Conservation (phyloP, 2,888 invertebrate genomes). For the Eristalinus aeneus region DNA sequence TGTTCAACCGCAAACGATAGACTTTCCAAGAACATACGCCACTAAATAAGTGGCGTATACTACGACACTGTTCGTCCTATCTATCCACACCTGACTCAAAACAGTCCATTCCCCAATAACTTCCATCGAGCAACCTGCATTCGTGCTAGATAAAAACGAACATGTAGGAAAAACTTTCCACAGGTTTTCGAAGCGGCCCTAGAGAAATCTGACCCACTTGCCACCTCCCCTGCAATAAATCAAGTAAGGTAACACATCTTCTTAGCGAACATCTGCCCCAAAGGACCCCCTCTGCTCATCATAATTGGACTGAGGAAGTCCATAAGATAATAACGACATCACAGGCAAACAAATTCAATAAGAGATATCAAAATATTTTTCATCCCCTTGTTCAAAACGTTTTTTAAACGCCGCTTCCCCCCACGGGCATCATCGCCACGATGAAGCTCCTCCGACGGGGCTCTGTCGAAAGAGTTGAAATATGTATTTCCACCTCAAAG, state of each 20-base stretch:
- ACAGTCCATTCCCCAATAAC: no score
- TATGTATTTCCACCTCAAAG: conserved; percentile 3
- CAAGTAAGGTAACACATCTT: neutral
- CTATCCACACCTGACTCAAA: no score
- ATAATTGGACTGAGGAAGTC: neutral
- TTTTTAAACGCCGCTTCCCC: neutral
- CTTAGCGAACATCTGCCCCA: neutral
- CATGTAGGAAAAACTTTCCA: neutral
- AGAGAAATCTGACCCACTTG: neutral
- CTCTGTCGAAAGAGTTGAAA: neutral
- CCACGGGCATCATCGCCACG: neutral
- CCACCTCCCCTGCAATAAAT: neutral
- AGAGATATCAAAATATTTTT: conserved; percentile 18
- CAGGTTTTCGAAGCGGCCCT: neutral
- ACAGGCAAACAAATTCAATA: conserved; percentile 5
- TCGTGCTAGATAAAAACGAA: no score
- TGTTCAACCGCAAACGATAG: no score
- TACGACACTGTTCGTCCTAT: no score
- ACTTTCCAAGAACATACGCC: no score
- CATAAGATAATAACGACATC: neutral
- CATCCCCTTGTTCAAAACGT: neutral
- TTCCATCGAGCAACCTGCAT: no score
- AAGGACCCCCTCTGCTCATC: neutral
- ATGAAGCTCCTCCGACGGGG: neutral
- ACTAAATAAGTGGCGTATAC: no score